Conservation (phyloP, 2,888 invertebrate species). For the Tipula lateralis region DNA sequence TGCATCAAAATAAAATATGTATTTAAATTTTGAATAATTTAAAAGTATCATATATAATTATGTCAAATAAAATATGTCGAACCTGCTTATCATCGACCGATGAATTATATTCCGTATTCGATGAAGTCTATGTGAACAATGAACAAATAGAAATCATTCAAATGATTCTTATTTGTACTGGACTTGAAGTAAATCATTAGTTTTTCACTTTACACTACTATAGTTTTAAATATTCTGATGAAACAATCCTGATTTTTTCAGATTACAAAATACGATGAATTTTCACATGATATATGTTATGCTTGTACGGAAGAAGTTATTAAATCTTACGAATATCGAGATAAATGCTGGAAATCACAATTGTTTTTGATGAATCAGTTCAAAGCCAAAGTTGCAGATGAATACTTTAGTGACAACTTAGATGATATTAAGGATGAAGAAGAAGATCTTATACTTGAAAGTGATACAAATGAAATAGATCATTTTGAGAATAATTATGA, state of each 20-base stretch:
- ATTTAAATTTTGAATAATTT: not conserved
- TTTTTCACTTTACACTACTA: too few species aligned
- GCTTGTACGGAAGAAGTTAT: not conserved
- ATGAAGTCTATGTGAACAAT: not conserved
- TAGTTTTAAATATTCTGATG: not conserved
- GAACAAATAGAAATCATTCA: not conserved
- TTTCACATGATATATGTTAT: not conserved
- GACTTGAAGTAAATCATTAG: not conserved
- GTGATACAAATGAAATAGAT: not conserved
- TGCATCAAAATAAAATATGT: not conserved
- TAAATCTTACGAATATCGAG: not conserved
- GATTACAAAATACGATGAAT: conserved; percentile 12
- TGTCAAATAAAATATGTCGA: not conserved
- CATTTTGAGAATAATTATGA: not conserved
- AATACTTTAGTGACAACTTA: too few species aligned
- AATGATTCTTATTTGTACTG: not conserved
- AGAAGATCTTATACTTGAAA: not conserved
- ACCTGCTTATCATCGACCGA: not conserved
- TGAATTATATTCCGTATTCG: not conserved
- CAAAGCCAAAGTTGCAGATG: too few species aligned
- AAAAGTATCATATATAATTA: not conserved
- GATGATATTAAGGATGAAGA: not conserved
- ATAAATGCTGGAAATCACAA: not conserved
- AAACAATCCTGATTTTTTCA: not conserved
- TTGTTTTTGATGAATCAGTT: not conserved